A percentile compares a stretch with the other conserved stretches of the same genome.
phyloP scores from a whole-genome alignment of 2,113 vertebrate species.

The Rissa tridactyla region DNA sequence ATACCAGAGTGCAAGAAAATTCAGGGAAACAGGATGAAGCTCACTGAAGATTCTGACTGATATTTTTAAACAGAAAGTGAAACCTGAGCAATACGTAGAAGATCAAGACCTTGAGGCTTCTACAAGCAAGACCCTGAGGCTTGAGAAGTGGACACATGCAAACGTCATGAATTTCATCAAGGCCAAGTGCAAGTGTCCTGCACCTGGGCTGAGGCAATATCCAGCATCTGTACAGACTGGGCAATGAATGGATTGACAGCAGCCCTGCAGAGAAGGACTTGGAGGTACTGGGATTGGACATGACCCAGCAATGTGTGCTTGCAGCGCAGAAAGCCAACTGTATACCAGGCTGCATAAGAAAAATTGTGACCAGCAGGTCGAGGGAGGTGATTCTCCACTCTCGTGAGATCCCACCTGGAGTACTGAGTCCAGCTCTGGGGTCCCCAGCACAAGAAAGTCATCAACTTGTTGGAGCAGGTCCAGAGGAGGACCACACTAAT shows the following conservation, averaged over 20 bases:
- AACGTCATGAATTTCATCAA: neutral
- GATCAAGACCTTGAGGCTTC: neutral
- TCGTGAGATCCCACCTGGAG: neutral
- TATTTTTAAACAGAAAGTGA: neutral
- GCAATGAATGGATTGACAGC: neutral
- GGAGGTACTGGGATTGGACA: too few species aligned
- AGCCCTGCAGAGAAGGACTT: neutral
- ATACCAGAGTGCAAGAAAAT: neutral
- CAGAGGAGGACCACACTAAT: neutral
- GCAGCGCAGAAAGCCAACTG: neutral
- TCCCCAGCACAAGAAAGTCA: neutral
- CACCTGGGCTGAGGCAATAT: neutral
- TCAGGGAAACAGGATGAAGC: neutral
- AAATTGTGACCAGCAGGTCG: neutral
- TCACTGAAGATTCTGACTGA: neutral
- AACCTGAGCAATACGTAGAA: neutral
- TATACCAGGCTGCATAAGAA: neutral
- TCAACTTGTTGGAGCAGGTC: neutral
- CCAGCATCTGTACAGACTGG: neutral
- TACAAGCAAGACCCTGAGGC: neutral
- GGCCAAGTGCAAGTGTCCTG: neutral
- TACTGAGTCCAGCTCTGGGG: neutral
- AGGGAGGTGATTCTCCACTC: neutral
- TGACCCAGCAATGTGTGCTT: fast-evolving
- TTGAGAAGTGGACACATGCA: neutral